Base-by-base conservation (phyloP, 2,888 invertebrate genomes). In the Andrena minutula region DNA sequence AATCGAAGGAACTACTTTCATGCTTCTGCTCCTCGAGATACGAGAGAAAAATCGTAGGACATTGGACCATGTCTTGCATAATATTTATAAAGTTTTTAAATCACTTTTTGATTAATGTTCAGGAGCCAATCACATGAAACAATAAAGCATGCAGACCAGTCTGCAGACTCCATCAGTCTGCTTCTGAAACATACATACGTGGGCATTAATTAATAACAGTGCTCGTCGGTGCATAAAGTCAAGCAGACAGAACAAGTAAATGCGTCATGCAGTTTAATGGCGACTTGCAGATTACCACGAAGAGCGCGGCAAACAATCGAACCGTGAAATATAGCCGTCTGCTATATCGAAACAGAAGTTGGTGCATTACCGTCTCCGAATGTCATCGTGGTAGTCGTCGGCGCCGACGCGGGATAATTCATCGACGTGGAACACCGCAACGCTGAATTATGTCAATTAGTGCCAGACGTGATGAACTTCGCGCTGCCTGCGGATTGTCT, bases 371-470 rank as follows among this genome's bases (percentile, higher is more conserved):
- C 63, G 56, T 63, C 56, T 61, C 56, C 32, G 51, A 60, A 16
- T 64, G 73, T 35, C 70, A 49, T 71, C 66, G 26, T 47, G 61
- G 66, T 63, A 68, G 65, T 71, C 69, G 77, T 30, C 75, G 65
- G 49, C 69, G 58, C 71, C 72, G 82, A 61, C 53, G 74, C 70
- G 72, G 80, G 65, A 64, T 82, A 77, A 84, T 79, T 87, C 75
- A 81, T 81, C 76, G 82, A 82, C 79, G 73, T 78, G 73, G 75
- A 28, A 61, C 74, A n/a, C 35, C 77, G 51, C 72, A 70, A 28
- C 61, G 49, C 60, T 66, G 60, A 77, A 68, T 84, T 80, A 80
- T 77, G 78, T 83, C 82, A 88, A 89, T 89, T 89, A 89, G 82
- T 75, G 73, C 79, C 72, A 79, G 79, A 69, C 66, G 71, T 81